These are phyloP conservation scores for Gallinago media DNA, from an alignment of 2,113 vertebrate genomes.

Conservation along the genomic window DNA sequence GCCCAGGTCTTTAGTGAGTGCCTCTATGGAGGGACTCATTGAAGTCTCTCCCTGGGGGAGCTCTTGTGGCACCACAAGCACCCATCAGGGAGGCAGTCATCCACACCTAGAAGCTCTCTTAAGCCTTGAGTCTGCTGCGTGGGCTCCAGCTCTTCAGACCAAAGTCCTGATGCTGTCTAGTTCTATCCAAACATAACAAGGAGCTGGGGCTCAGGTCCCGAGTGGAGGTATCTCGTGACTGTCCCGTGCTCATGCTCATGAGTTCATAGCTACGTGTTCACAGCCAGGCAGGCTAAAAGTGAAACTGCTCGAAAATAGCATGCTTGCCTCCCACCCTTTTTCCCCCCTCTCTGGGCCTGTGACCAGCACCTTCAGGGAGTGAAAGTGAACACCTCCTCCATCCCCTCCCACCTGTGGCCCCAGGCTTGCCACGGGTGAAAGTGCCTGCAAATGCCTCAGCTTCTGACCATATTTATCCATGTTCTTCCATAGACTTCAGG, in stretches of 20 bases:
- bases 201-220: background rate
- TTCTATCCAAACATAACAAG: background rate
- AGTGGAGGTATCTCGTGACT: background rate
- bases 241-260: background rate
- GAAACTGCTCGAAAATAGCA: slow-evolving; percentile 1
- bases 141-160: background rate
- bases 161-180: background rate
- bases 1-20: background rate
- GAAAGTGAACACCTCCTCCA: slow-evolving; percentile 43
- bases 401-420: slow-evolving; percentile 14
- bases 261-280: background rate
- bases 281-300: background rate
- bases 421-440: background rate
- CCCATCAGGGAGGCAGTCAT: background rate
- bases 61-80: background rate
- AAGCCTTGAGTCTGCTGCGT: background rate
- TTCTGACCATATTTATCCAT: background rate
- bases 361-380: slow-evolving; percentile 15
- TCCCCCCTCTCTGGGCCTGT: background rate
- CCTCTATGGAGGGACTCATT: background rate
- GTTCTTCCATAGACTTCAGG: background rate
- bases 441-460: background rate
- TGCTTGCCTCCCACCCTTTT: slow-evolving; percentile 1
- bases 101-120: background rate
- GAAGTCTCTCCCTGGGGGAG: background rate